phyloP scores from a whole-genome alignment of 2,888 invertebrate species.

The Torymus tubicola region DNA sequence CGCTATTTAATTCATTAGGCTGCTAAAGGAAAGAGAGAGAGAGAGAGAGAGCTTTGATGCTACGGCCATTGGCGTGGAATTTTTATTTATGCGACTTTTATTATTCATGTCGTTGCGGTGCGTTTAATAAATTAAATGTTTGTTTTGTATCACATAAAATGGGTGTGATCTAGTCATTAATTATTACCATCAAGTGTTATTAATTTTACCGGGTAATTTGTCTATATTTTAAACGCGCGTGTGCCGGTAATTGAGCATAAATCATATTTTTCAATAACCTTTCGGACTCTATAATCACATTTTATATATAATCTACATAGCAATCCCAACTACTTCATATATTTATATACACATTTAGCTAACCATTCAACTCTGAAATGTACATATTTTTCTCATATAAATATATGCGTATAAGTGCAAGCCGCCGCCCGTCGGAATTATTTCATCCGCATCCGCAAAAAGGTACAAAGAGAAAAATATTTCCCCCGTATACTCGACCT shows the following conservation, averaged over 20 bases:
- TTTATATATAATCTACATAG: no score
- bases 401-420: not conserved
- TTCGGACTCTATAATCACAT: no score
- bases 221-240: no score
- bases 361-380: no score
- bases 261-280: no score
- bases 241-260: no score
- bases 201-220: not conserved
- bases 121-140: conserved; percentile 1
- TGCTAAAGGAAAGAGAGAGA: not conserved
- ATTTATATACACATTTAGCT: no score
- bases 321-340: no score
- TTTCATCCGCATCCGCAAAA: not conserved
- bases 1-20: conserved; percentile 27
- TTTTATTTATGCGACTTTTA: conserved; percentile 40
- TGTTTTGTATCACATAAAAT: not conserved
- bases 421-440: no score
- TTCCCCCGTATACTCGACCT: no score
- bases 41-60: conserved; percentile 10
- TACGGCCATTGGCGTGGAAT: not conserved
- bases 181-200: not conserved
- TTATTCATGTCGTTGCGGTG: not conserved
- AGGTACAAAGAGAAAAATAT: conserved; percentile 37
- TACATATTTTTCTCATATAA: no score
- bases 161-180: conserved; percentile 14